These are phyloP conservation scores for Delichon dasypus DNA, from an alignment of 2,797 vertebrate species.

Conservation along the genomic window DNA sequence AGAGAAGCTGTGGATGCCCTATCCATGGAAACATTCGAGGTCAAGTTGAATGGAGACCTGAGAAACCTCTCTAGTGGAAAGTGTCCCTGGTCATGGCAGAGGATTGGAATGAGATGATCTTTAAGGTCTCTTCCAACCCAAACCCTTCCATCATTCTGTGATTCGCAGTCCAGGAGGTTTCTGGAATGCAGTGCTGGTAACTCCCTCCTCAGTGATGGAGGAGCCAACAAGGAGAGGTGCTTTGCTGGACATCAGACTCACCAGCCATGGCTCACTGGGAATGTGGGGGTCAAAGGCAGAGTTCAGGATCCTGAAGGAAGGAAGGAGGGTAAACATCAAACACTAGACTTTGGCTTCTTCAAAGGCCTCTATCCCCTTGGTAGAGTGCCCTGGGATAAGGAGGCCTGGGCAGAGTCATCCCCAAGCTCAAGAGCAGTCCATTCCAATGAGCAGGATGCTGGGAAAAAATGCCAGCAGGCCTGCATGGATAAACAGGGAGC, in stretches of 20 bases:
- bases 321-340: not conserved
- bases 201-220: not conserved
- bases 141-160: not conserved
- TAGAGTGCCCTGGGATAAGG: not conserved
- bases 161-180: not conserved
- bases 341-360: not conserved
- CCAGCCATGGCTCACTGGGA: fast-evolving
- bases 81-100: not conserved
- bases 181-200: not conserved
- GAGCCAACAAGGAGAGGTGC: not conserved
- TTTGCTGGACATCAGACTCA: not conserved
- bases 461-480: not conserved
- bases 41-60: not conserved
- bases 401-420: not conserved
- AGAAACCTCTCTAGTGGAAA: not conserved
- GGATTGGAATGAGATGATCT: not conserved
- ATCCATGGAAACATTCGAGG: not conserved
- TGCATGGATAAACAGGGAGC: not conserved
- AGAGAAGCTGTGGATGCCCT: not conserved
- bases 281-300: not conserved
- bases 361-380: not conserved
- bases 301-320: not conserved
- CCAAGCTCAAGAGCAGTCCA: not conserved
- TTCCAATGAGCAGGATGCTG: not conserved
- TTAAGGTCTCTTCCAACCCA: not conserved